These are phyloP conservation scores for Agrochola lota DNA, from an alignment of 2,888 invertebrate genomes.

Conservation along the genomic window DNA sequence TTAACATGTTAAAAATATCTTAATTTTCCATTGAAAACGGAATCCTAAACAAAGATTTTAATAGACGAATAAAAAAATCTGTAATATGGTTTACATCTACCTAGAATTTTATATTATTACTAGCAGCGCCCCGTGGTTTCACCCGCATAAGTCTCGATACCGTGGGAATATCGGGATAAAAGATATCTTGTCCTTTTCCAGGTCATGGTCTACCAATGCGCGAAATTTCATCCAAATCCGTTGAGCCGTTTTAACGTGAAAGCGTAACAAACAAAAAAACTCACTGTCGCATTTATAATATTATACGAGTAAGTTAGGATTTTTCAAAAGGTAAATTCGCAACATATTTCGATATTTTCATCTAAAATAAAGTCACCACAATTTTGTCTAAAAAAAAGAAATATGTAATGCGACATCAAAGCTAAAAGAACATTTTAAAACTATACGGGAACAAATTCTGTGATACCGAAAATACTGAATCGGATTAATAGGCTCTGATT, in stretches of 20 bases:
- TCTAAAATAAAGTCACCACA: constrained; percentile 11
- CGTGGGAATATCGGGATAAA: too few species aligned
- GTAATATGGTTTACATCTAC: too few species aligned
- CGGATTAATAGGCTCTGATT: background rate
- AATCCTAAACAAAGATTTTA: constrained; percentile 20
- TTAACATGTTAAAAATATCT: background rate
- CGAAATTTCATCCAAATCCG: too few species aligned
- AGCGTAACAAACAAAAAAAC: too few species aligned
- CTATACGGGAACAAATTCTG: background rate
- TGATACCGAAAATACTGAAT: background rate
- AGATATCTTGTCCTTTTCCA: too few species aligned
- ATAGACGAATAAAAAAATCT: constrained; percentile 23
- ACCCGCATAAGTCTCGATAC: too few species aligned
- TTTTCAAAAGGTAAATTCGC: background rate
- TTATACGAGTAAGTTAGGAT: background rate
- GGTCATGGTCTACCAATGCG: too few species aligned
- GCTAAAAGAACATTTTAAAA: background rate
- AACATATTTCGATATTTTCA: constrained; percentile 3
- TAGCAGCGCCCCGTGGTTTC: too few species aligned
- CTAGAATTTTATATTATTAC: background rate
- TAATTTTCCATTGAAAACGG: background rate
- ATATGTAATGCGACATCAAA: background rate
- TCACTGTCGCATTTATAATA: too few species aligned
- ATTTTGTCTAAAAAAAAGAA: background rate
- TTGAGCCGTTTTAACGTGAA: too few species aligned